Conservation (phyloP, 2,888 invertebrate genomes). For the Drosophila cognata region DNA sequence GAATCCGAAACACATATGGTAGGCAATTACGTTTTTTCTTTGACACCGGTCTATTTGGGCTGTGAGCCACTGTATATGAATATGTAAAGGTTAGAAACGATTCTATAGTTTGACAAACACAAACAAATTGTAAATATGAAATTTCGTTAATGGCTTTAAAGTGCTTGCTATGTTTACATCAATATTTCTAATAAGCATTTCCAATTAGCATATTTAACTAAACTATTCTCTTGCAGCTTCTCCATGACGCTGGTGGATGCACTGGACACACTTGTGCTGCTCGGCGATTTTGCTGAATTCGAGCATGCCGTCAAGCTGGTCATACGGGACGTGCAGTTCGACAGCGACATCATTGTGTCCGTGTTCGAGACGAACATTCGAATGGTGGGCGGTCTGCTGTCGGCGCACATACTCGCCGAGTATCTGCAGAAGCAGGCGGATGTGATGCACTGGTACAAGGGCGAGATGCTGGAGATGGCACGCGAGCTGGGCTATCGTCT, state of each 20-base stretch:
- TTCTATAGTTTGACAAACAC: neutral
- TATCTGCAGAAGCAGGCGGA: slow-evolving; percentile 91
- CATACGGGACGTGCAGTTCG: slow-evolving; percentile 94
- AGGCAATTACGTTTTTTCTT: too few relatives aligned
- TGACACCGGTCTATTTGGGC: too few relatives aligned
- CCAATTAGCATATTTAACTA: neutral
- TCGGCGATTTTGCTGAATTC: slow-evolving; percentile 97
- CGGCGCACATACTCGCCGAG: slow-evolving; percentile 95
- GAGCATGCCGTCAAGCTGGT: slow-evolving; percentile 95
- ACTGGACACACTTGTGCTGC: slow-evolving; percentile 95
- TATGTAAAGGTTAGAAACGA: neutral
- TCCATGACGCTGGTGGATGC: slow-evolving; percentile 98
- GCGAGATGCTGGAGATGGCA: slow-evolving; percentile 95
- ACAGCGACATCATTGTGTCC: slow-evolving; percentile 97
- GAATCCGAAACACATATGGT: too few relatives aligned
- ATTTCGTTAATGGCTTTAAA: neutral
- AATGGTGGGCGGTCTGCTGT: slow-evolving; percentile 97
- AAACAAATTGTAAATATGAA: neutral
- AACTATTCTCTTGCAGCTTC: slow-evolving; percentile 89
- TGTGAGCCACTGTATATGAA: too few relatives aligned
- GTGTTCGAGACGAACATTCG: slow-evolving; percentile 99
- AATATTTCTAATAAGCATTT: neutral
- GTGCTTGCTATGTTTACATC: neutral
- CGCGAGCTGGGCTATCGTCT: slow-evolving; percentile 96
- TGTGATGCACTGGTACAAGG: slow-evolving; percentile 93